Conservation (phyloP, 2,113 vertebrate species). For the Labrus mixtus region DNA sequence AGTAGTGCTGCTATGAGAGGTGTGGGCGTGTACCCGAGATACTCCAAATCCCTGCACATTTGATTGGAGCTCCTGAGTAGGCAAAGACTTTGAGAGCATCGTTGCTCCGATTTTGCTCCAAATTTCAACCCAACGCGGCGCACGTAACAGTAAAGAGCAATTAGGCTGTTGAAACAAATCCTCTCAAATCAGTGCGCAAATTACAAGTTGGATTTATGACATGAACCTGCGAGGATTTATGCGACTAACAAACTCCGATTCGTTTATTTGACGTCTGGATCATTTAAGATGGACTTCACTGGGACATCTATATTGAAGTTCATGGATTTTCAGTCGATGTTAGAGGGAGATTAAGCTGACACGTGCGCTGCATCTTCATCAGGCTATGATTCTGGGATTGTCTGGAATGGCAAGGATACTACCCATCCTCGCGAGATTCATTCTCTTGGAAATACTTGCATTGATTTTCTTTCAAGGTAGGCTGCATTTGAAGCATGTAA, state of each 20-base stretch:
- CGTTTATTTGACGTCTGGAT: conserved; percentile 12
- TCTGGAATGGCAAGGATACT: conserved; percentile 59
- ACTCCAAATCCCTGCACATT: conserved; percentile 29
- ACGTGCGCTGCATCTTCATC: conserved; percentile 18
- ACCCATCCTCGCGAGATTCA: conserved; percentile 42
- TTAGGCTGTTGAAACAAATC: not conserved
- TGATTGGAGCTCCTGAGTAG: conserved; percentile 26
- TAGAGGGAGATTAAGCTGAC: conserved; percentile 53
- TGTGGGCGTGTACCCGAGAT: conserved; percentile 47
- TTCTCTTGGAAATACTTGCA: conserved; percentile 55
- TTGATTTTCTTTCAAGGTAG: conserved; percentile 73
- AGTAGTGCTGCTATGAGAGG: conserved; percentile 19
- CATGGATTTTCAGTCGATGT: conserved; percentile 50
- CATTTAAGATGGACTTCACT: conserved; percentile 34
- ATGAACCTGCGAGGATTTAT: not conserved
- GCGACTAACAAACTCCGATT: not conserved
- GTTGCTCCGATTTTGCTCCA: not conserved
- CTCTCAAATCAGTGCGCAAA: not conserved
- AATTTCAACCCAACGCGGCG: not conserved
- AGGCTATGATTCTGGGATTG: conserved; percentile 61
- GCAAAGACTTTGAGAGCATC: conserved; percentile 16
- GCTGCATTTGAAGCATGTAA: conserved; percentile 1
- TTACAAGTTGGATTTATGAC: conserved; percentile 22
- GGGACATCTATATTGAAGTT: conserved; percentile 44
- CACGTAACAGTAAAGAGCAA: not conserved